Base-by-base conservation (phyloP, 2,888 invertebrate species). In the Nesidiocoris tenuis region DNA sequence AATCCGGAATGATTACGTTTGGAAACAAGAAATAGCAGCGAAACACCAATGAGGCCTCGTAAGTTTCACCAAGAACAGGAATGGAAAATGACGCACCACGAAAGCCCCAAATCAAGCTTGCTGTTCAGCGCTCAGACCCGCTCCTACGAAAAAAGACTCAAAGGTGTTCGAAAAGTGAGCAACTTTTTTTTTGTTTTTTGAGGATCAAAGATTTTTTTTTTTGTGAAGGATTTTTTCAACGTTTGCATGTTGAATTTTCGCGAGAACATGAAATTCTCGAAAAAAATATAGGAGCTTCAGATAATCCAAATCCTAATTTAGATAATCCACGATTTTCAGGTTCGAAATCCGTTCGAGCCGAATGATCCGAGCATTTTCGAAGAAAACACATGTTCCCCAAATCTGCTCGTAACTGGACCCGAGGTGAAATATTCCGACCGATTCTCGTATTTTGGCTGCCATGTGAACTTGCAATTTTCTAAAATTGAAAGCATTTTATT, bases 51-150 rank as follows among this genome's bases (percentile, higher is more conserved):
- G n/a, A n/a, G n/a, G n/a, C n/a, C n/a, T n/a, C n/a, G n/a, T n/a
- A n/a, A 39, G 39, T 39, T 39, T 39, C 39, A 39, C 3, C 3
- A 12, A 39, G 39, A 61, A 23, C 54, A 61, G 61, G 61, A 72
- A 21, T 24, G 54, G 24, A 16, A 54, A 1, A 56, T 18, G 2
- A 74, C 17, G 18, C 25, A 64, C 59, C 59, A 66, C 66, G 75
- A 75, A 21, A 68, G 68, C 24, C 75, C 75, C n/a, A 75, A 68
- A 61, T 61, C 75, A 9, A 68, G 68, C 16, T 61, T 75, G 3
- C 18, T 75, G 16, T 75, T 75, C 23, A 17, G 61, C 7, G 75
- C 75, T 59, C 75, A 75, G 25, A 55, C 75, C 7, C 59, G 63
- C 7, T 61, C 61, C 24, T 75, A 75, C n/a, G 72, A 72, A 63